Conservation (phyloP, 2,888 invertebrate genomes). For the Colostygia pectinataria region DNA sequence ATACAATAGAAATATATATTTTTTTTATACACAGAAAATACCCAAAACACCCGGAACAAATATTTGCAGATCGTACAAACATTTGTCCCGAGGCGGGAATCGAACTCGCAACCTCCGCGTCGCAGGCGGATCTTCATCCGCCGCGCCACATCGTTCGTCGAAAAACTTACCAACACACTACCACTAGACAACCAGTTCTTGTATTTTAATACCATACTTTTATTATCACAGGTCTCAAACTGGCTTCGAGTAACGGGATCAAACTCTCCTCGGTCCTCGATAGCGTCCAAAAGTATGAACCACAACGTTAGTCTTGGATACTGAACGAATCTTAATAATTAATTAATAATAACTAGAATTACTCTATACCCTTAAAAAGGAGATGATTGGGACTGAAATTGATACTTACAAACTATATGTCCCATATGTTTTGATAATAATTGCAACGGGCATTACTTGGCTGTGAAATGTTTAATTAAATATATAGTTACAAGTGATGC, state of each 20-base stretch:
- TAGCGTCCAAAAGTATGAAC: conserved; percentile 58
- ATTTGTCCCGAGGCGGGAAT: too few relatives aligned
- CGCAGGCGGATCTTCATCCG: too few relatives aligned
- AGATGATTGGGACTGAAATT: conserved; percentile 7
- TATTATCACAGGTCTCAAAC: conserved; percentile 60
- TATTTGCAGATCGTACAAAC: too few relatives aligned
- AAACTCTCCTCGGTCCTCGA: conserved; percentile 79
- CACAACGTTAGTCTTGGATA: conserved; percentile 72
- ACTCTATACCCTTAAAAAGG: conserved; percentile 16
- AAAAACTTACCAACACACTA: too few relatives aligned
- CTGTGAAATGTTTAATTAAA: conserved; percentile 10
- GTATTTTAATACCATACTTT: not conserved
- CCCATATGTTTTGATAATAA: conserved; percentile 6
- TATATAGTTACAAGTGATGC: conserved; percentile 7
- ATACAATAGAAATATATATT: too few relatives aligned
- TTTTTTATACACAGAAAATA: too few relatives aligned
- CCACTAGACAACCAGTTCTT: too few relatives aligned
- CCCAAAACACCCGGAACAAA: too few relatives aligned
- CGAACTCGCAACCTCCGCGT: too few relatives aligned
- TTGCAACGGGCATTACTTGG: conserved; percentile 2
- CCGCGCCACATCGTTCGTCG: too few relatives aligned
- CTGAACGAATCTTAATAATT: conserved; percentile 40
- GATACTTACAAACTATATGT: conserved; percentile 1
- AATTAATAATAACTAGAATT: conserved; percentile 3
- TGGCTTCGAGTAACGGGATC: conserved; percentile 84